Evolutionary conservation across 2,797 vertebrate species (phyloP), one percentile per base, ranked within the genome.

Genomic region (Octomys mimax): DNA sequence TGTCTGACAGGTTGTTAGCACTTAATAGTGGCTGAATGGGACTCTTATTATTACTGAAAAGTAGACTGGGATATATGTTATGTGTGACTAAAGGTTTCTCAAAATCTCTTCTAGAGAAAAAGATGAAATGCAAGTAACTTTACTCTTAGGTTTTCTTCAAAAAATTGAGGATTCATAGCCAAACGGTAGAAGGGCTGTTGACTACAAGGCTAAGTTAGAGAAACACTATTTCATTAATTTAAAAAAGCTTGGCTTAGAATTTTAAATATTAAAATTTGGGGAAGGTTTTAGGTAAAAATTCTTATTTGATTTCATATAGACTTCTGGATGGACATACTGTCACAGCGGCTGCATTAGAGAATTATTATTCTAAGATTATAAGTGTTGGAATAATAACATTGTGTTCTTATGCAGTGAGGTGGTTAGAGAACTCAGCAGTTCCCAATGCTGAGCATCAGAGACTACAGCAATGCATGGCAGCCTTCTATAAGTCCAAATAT

Each of bases 281-380:
- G 78, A 88, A 82, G 71, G 18, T 59, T 87, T 95, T 77, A 66
- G 7, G 33, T 81, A 49, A 84, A 89, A 36, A 42, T 79, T 71
- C 8, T 18, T 81, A 16, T 61, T 82, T 81, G 11, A 81, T 89
- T 91, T n/a, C 11, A 18, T 57, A 18, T 66, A 5, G 14, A 73
- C 22, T 77, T 91, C 7, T 19, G 85, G 19, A 89, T 89, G 10
- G 73, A 46, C 39, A 9, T 66, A 46, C 19, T 66, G 21, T 92
- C 36, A 39, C 8, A 54, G 6, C 9, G 90, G 9, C 24, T 70
- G 12, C 36, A 84, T 22, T 57, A 62, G 66, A 9, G 28, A 91
- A 10, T 85, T 83, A 31, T 21, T 86, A 21, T 54, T 28, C 89
- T 19, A n/a, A 49, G 10, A 10, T 84, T 79, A 16, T 24, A 94